Evolutionary conservation across 2,113 vertebrate genomes (phyloP).

Genomic region (Neolamprologus toae): DNA sequence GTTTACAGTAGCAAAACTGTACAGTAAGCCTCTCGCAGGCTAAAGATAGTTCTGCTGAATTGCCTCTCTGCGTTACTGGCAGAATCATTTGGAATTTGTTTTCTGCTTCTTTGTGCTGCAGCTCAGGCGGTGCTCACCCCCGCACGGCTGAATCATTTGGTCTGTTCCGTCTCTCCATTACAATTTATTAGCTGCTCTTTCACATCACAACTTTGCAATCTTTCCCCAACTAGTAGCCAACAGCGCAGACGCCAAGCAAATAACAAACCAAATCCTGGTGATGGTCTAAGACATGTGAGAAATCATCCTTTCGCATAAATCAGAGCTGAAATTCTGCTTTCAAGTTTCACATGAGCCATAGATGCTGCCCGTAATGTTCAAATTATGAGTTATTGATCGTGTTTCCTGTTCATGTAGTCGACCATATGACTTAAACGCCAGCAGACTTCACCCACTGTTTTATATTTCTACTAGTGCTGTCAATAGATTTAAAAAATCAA

Average conservation of each 20-base stretch:
- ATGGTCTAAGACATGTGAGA: background rate
- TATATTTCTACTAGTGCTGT: background rate
- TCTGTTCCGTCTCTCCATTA: background rate
- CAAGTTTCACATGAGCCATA: background rate
- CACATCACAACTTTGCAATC: background rate
- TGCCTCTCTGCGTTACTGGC: background rate
- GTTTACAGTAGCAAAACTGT: constrained; percentile 31
- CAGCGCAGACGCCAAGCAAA: background rate
- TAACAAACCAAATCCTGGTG: background rate
- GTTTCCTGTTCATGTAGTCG: background rate
- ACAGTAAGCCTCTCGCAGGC: constrained; percentile 1
- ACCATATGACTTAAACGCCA: background rate
- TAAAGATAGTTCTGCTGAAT: constrained; percentile 51
- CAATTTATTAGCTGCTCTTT: background rate
- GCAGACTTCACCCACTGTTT: background rate
- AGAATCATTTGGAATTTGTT: constrained; percentile 1
- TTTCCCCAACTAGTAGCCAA: background rate
- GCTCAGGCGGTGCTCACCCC: background rate
- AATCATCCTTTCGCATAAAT: no score
- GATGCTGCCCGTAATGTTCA: background rate
- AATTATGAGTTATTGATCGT: background rate
- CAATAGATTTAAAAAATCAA: background rate
- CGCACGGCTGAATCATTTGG: background rate
- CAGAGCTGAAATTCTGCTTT: background rate
- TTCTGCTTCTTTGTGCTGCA: background rate